Evolutionary conservation across 2,888 invertebrate species (phyloP).

Genomic region (Chouioia cunea): DNA sequence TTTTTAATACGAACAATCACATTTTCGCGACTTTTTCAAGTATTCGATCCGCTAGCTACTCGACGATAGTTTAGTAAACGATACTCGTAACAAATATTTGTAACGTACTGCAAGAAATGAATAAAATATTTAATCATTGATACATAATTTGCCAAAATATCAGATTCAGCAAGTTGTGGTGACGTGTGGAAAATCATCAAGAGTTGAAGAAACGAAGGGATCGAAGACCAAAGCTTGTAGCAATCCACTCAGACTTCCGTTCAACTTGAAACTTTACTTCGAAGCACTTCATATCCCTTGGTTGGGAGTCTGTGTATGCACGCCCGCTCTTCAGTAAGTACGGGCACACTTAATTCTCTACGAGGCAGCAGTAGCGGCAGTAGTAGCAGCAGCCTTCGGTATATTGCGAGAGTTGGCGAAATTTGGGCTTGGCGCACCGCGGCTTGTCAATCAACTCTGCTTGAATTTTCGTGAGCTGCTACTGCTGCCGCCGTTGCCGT

Average conservation of each 20-base stretch:
- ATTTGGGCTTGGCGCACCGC: slow-evolving; percentile 16
- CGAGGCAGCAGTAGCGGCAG: no score
- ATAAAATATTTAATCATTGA: no score
- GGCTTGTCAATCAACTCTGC: slow-evolving; percentile 25
- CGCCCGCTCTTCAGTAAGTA: not conserved
- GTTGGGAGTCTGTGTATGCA: not conserved
- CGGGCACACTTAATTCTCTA: slow-evolving; percentile 28
- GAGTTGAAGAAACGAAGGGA: no score
- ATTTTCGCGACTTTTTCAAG: not conserved
- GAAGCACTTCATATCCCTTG: slow-evolving; percentile 25
- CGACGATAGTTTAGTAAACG: not conserved
- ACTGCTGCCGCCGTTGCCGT: not conserved
- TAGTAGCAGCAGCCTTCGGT: not conserved
- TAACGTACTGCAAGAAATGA: not conserved
- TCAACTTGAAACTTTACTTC: slow-evolving; percentile 7
- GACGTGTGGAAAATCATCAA: no score
- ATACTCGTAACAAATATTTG: no score
- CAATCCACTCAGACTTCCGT: no score
- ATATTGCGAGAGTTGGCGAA: slow-evolving; percentile 13
- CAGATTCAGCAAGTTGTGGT: no score
- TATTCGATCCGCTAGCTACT: not conserved
- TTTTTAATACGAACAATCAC: slow-evolving; percentile 23
- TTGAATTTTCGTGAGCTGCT: slow-evolving; percentile 30
- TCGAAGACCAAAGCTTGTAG: no score
- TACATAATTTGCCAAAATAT: no score